These are phyloP conservation scores for Pheosia gnoma DNA, from an alignment of 2,888 invertebrate species.

Conservation along the genomic window DNA sequence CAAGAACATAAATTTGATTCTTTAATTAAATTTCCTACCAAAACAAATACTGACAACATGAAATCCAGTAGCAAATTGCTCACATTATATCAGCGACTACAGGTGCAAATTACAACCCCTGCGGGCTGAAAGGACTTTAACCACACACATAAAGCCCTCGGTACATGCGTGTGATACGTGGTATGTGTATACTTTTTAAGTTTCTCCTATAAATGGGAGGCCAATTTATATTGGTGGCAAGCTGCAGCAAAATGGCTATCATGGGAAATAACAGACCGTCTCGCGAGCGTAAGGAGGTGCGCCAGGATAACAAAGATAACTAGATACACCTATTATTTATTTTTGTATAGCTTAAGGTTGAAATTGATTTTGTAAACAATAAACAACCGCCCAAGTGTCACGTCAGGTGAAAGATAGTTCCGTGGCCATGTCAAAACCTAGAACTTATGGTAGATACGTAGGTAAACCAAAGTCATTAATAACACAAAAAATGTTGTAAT, in stretches of 20 bases:
- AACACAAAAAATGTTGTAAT: too few species aligned
- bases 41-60: slow-evolving; percentile 27
- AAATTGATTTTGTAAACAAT: neutral
- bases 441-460: too few species aligned
- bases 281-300: slow-evolving; percentile 58
- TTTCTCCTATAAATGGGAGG: slow-evolving; percentile 46
- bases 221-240: slow-evolving; percentile 61
- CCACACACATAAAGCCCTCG: slow-evolving; percentile 55
- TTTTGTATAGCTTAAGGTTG: neutral
- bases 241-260: slow-evolving; percentile 73
- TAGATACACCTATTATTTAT: neutral
- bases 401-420: too few species aligned
- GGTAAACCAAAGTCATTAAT: too few species aligned
- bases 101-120: slow-evolving; percentile 77
- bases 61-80: slow-evolving; percentile 68
- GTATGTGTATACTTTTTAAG: slow-evolving; percentile 12
- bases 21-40: slow-evolving; percentile 4
- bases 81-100: slow-evolving; percentile 75
- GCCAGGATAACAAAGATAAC: slow-evolving; percentile 23
- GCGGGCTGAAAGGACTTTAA: slow-evolving; percentile 63
- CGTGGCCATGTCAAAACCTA: too few species aligned
- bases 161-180: slow-evolving; percentile 38
- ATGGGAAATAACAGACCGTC: slow-evolving; percentile 73
- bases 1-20: too few species aligned
- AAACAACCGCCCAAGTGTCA: too few species aligned